Conservation (phyloP, 2,888 invertebrate genomes). For the Mythimna loreyi region DNA sequence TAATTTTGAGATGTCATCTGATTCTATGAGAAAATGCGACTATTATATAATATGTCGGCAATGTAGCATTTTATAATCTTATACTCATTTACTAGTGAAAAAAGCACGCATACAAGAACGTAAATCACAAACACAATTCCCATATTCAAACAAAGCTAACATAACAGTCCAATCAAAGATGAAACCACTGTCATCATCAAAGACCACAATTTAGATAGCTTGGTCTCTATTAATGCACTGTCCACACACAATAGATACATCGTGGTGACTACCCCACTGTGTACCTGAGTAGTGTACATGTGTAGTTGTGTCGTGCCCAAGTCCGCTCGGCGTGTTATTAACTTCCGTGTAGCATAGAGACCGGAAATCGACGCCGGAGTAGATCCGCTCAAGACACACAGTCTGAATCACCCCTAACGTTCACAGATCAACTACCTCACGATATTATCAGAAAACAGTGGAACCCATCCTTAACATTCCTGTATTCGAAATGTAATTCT, state of each 20-base stretch:
- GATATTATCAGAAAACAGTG: slow-evolving; percentile 25
- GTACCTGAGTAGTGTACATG: background rate
- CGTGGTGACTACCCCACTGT: background rate
- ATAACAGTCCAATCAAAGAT: slow-evolving; percentile 6
- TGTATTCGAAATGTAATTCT: slow-evolving; percentile 11
- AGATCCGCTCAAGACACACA: slow-evolving; percentile 67
- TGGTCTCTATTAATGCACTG: slow-evolving; percentile 26
- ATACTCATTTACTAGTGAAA: too few relatives aligned
- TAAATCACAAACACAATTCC: too few relatives aligned
- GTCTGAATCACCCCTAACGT: slow-evolving; percentile 40
- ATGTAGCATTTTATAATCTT: background rate
- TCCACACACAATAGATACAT: slow-evolving; percentile 11
- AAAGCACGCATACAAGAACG: background rate
- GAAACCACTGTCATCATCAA: slow-evolving; percentile 3
- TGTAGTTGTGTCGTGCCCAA: slow-evolving; percentile 36
- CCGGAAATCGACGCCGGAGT: slow-evolving; percentile 82
- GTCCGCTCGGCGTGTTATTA: slow-evolving; percentile 79
- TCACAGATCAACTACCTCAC: slow-evolving; percentile 14
- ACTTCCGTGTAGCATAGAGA: slow-evolving; percentile 75
- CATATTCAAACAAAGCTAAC: background rate
- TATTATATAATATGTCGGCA: too few relatives aligned
- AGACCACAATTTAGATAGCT: slow-evolving; percentile 48
- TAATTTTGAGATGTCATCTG: too few relatives aligned
- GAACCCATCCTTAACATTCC: slow-evolving; percentile 3
- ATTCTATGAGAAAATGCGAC: too few relatives aligned